A percentile compares a stretch with the other conserved stretches of the same genome.
These are phyloP conservation scores for Podarcis siculus DNA, from an alignment of 2,797 vertebrate species.

Conservation along the genomic window DNA sequence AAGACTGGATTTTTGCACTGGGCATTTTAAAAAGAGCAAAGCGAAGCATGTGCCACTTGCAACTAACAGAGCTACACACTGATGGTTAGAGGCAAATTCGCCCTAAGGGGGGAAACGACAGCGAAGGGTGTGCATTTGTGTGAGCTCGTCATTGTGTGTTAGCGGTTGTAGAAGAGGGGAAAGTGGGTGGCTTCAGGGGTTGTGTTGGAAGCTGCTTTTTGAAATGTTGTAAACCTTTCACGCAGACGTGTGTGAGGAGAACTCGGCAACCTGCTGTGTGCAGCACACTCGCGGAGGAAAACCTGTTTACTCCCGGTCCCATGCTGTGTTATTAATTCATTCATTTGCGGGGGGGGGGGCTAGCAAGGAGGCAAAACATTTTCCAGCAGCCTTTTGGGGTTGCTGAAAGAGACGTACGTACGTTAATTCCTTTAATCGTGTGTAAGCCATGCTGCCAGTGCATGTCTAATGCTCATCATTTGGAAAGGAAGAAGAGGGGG, in stretches of 20 bases:
- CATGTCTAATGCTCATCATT: constrained; percentile 42
- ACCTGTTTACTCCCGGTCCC: constrained; percentile 61
- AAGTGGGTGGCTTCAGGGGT: not conserved
- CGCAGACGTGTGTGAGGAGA: constrained; percentile 25
- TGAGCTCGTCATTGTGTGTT: not conserved
- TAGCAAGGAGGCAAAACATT: constrained; percentile 10
- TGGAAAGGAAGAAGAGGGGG: not conserved
- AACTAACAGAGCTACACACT: constrained; percentile 49
- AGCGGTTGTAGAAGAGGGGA: constrained; percentile 35
- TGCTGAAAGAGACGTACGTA: constrained; percentile 13
- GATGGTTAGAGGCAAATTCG: constrained; percentile 52
- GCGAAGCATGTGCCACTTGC: constrained; percentile 59
- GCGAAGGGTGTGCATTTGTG: constrained; percentile 34
- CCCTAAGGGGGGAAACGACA: constrained; percentile 1
- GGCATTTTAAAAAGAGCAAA: constrained; percentile 32
- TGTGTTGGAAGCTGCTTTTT: constrained; percentile 22
- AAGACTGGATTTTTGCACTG: constrained; percentile 36
- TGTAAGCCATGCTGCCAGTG: constrained; percentile 20
- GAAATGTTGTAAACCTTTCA: constrained; percentile 40
- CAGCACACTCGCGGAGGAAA: constrained; percentile 48
- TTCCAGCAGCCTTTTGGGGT: constrained; percentile 14
- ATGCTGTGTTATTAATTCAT: constrained; percentile 32
- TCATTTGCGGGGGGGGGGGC: constrained; percentile 28
- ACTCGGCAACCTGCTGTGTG: constrained; percentile 49
- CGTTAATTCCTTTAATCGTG: constrained; percentile 27